These are phyloP conservation scores for Drosophila miranda DNA, from an alignment of 1,140 invertebrate species.

Conservation along the genomic window DNA sequence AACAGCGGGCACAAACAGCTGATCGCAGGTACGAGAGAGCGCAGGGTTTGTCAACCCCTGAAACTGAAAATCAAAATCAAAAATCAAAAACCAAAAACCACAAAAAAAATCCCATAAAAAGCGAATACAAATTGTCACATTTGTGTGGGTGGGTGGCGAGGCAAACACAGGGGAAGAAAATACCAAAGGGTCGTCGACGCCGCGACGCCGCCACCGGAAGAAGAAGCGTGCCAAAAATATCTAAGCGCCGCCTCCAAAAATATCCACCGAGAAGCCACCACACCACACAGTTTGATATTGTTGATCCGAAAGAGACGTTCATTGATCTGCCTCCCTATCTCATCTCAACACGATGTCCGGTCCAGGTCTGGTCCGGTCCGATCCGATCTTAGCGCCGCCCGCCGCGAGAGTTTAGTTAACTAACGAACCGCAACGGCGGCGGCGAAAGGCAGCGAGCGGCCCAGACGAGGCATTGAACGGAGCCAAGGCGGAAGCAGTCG, in stretches of 20 bases:
- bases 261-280: constrained; percentile 28
- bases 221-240: constrained; percentile 79
- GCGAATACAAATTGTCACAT: constrained; percentile 25
- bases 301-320: constrained; percentile 11
- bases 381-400: background rate
- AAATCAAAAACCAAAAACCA: background rate
- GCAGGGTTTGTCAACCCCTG: constrained; percentile 58
- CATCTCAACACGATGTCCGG: background rate
- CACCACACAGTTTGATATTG: constrained; percentile 7
- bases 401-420: constrained; percentile 12
- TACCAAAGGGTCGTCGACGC: constrained; percentile 68
- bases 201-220: constrained; percentile 36
- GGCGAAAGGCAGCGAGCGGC: too few species aligned
- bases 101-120: constrained; percentile 26
- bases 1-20: constrained; percentile 31
- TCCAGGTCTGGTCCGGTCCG: constrained; percentile 21
- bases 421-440: constrained; percentile 8
- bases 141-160: constrained; percentile 10
- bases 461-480: constrained; percentile 25
- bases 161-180: background rate
- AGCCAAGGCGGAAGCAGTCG: constrained; percentile 37
- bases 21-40: constrained; percentile 38
- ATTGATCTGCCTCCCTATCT: constrained; percentile 18
- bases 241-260: constrained; percentile 62
- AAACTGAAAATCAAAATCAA: constrained; percentile 27